A percentile compares a stretch with the other conserved stretches of the same genome.
These are phyloP conservation scores for Synanthedon andrenaeformis DNA, from an alignment of 2,888 invertebrate species.

Conservation along the genomic window DNA sequence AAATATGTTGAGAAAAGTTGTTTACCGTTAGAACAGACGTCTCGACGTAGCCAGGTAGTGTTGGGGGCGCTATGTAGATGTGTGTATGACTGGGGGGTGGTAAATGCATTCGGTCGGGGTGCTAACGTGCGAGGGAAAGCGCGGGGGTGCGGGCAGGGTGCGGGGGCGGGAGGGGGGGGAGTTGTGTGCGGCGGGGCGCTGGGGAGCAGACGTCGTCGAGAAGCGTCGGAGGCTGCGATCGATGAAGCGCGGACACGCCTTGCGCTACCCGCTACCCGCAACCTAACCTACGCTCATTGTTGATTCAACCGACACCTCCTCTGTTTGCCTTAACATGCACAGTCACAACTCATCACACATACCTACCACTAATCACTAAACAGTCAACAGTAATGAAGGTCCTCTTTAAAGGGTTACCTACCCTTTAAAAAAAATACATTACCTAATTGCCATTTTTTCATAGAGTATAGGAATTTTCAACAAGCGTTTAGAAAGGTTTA, in stretches of 20 bases:
- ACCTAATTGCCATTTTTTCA: too few species aligned
- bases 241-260: constrained; percentile 70
- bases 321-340: not conserved
- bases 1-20: constrained; percentile 27
- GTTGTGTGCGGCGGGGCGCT: constrained; percentile 23
- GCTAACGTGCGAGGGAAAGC: constrained; percentile 48
- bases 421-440: too few species aligned
- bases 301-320: constrained; percentile 30
- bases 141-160: constrained; percentile 4
- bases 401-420: not conserved
- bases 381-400: not conserved
- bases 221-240: constrained; percentile 67
- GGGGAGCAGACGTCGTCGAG: constrained; percentile 61
- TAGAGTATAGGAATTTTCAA: too few species aligned
- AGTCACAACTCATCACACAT: too few species aligned
- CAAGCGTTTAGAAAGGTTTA: too few species aligned
- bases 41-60: constrained; percentile 39
- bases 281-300: constrained; percentile 43
- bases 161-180: not conserved
- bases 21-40: constrained; percentile 14
- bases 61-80: constrained; percentile 16
- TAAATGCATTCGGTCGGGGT: constrained; percentile 68
- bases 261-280: constrained; percentile 43
- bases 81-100: constrained; percentile 50
- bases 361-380: too few species aligned